Evolutionary conservation across 1,140 invertebrate species (phyloP).

Genomic region (Pseudachorutes palmiensis): DNA sequence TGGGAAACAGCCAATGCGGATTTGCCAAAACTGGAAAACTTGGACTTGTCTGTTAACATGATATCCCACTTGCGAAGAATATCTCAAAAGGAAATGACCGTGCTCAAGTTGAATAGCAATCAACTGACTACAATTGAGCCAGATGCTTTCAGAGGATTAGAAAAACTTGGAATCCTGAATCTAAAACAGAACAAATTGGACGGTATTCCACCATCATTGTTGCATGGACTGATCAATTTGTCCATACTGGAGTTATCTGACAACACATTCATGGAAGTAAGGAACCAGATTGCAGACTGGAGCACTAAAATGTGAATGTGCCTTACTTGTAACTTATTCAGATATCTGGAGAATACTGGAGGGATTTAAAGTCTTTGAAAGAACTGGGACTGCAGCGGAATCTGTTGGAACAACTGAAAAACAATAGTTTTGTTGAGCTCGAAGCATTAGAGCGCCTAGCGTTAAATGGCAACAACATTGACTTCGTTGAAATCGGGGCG

Average conservation of each 20-base stretch:
- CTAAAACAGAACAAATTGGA: neutral
- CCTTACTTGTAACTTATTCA: neutral
- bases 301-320: no score
- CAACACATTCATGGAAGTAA: neutral
- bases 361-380: neutral
- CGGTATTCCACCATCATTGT: neutral
- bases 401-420: neutral
- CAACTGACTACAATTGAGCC: neutral
- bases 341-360: neutral
- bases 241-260: neutral
- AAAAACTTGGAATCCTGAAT: neutral
- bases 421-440: neutral
- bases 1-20: neutral
- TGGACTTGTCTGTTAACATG: neutral
- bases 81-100: neutral
- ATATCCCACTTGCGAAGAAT: neutral
- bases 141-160: neutral
- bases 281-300: neutral
- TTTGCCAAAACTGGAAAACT: neutral
- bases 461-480: neutral
- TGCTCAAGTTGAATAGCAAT: neutral
- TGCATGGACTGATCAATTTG: neutral
- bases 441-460: neutral
- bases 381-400: neutral
- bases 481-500: neutral